Base-by-base conservation (phyloP, 2,113 vertebrate genomes). In the Platichthys stellatus region DNA sequence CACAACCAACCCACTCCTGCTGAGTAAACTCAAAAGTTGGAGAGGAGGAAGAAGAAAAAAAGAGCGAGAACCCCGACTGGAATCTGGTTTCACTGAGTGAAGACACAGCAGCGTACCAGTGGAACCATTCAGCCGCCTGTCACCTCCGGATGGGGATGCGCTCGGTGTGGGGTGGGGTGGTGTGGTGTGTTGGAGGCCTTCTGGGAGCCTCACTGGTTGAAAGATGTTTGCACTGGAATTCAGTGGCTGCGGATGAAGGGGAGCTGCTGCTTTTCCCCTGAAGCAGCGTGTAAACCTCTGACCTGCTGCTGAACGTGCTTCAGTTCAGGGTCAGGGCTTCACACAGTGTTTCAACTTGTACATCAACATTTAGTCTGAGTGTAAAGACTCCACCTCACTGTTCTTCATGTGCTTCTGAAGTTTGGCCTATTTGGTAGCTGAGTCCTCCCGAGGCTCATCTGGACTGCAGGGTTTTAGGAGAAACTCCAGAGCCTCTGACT, bases 11-110 rank as follows among this genome's bases (percentile, higher is more conserved):
- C 83, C 81, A 85, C 87, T 90, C 87, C 86, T 84, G 85, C 88
- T 90, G 90, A 89, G 91, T 81, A 79, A 86, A 90, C 88, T 90
- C 71, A 81, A 82, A 90, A 84, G 83, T 89, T 86, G 62, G 49
- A 57, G 63, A 73, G 69, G 75, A 66, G 23, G 31, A 28, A 57
- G 31, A 31, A 28, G 1, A 62, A 63, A 35, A 51, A 45, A 69
- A 58, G 20, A 70, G 24, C 63, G 63, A 70, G 67, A 80, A 76
- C 67, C 77, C 45, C 31, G n/a, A 23, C 79, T 70, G 75, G 21
- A 14, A 21, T 3, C 67, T 73, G 60, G 1, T 45, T 54, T 24
- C 76, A 54, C 20, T 21, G 73, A 78, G 47, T 63, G 31, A 2
- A 79, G 53, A 60, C 62, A 13, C 73, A 21, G 14, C 31, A 77